Conservation (phyloP, 1,140 invertebrate species). For the Araneus ventricosus region DNA sequence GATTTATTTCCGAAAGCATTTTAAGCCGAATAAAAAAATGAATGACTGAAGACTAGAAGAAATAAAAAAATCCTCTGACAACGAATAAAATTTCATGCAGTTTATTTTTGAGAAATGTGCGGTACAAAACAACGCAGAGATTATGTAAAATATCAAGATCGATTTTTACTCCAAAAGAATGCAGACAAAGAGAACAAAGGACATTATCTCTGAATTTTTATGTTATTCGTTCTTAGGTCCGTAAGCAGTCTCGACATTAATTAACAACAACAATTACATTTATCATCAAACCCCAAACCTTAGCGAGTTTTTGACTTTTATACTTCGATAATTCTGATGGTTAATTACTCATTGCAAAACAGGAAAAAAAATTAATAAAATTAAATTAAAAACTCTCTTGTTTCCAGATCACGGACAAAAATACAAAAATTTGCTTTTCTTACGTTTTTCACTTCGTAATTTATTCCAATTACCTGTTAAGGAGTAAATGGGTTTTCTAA, state of each 20-base stretch:
- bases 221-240: not conserved
- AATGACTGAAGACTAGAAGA: no score
- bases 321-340: constrained; percentile 9
- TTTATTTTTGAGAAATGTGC: not conserved
- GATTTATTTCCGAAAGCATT: no score
- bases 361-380: not conserved
- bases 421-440: not conserved
- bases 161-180: not conserved
- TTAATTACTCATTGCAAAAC: not conserved
- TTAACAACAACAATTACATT: not conserved
- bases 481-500: constrained; percentile 26
- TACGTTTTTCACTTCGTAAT: not conserved
- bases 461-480: constrained; percentile 34
- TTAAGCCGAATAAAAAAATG: no score
- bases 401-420: not conserved
- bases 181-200: not conserved
- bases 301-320: not conserved
- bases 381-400: not conserved
- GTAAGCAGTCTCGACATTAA: not conserved
- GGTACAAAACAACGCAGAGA: not conserved
- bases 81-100: not conserved
- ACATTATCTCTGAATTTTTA: not conserved
- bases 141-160: not conserved
- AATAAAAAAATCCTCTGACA: no score
- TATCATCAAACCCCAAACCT: not conserved